phyloP scores from a whole-genome alignment of 2,797 vertebrate genomes.

The Acanthurus leucopareius region DNA sequence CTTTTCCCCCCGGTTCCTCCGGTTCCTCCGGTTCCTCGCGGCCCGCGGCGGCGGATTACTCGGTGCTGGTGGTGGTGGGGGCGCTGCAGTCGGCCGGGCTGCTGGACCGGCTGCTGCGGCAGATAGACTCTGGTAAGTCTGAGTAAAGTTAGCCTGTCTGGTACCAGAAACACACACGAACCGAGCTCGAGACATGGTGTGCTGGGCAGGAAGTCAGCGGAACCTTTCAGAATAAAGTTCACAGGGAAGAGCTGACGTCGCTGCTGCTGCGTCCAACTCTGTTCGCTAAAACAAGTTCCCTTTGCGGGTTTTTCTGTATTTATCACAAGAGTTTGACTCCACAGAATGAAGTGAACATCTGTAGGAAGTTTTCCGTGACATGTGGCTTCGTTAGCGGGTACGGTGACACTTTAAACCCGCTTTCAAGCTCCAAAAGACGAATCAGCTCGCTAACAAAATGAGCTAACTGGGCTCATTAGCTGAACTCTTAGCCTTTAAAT shows the following conservation, averaged over 20 bases:
- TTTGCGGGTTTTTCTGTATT: rapidly evolving
- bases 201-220: conserved; percentile 33
- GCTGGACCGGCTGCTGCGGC: conserved; percentile 66
- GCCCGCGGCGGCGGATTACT: conserved; percentile 35
- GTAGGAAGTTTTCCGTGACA: not conserved
- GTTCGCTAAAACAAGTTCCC: not conserved
- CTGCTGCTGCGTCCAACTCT: not conserved
- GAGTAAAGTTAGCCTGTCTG: not conserved
- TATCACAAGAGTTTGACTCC: no score
- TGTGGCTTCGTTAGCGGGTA: rapidly evolving
- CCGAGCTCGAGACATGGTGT: not conserved
- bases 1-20: not conserved
- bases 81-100: conserved; percentile 43
- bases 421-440: no score
- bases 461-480: no score
- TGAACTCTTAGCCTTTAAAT: no score
- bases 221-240: conserved; percentile 66
- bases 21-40: conserved; percentile 7
- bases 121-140: conserved; percentile 71
- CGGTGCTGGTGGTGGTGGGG: conserved; percentile 75
- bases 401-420: not conserved
- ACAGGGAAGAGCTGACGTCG: not conserved
- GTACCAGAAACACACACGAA: conserved; percentile 1
- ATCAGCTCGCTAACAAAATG: no score
- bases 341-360: no score